Base-by-base conservation (phyloP, 1,140 invertebrate genomes). In the Pectinophora gossypiella region DNA sequence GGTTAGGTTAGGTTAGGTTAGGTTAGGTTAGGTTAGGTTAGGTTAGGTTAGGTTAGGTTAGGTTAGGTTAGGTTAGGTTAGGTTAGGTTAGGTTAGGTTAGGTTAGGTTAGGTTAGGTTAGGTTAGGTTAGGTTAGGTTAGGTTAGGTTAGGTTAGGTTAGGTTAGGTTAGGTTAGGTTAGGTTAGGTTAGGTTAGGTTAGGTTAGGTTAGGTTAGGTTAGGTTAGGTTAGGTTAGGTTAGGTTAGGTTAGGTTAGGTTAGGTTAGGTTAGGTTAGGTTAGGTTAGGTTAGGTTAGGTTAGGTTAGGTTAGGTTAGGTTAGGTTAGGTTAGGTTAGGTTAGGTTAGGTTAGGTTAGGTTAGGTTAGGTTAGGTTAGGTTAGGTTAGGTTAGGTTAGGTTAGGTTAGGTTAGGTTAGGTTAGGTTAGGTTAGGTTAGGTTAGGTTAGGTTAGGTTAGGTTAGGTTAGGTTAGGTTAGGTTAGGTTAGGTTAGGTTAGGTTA, bases 61-160 rank as follows among this genome's bases (percentile, higher is more conserved):
- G 50, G 50, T 54, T 54, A 48, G 44, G 52, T 48, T 54, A 44
- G 46, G 48, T 50, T 45, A 40, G 47, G 52, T 54, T 54, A 48
- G 44, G 52, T 48, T 43, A 43, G 52, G 47, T 52, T 62, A 51
- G 59, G 55, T 62, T 58, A 57, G 59, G 59, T 62, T 62, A 51
- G 59, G 59, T 62, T 62, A 58, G 59, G 59, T 62, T 62, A 58
- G 59, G 59, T 62, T 62, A 62, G 59, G 59, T 62, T 62, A 62
- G 59, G 55, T 63, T 63, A 59, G 49, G 61, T 64, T 60, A 60
- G 61, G 57, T 64, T 61, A 58, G 59, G 62, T 65, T 66, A 61
- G 63, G 63, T 61, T 62, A 56, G 61, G 61, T 64, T 64, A 43
- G 49, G 47, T 54, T 55, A 49, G 57, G 57, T 57, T 57, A 44